Base-by-base conservation (phyloP, 2,113 vertebrate species). In the Arizona elegans region DNA sequence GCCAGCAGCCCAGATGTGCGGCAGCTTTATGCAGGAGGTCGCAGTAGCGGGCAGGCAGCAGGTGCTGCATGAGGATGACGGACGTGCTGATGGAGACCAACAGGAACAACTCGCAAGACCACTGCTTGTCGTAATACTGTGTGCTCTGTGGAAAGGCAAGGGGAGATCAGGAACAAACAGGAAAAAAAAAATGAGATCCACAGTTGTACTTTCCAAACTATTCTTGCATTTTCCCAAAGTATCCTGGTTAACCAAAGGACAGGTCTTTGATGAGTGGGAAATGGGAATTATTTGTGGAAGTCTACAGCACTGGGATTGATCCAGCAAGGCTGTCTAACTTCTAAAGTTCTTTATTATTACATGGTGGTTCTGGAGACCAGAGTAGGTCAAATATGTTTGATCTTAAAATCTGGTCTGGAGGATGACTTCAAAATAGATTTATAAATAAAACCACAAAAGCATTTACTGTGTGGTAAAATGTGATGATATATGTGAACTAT, bases 51-150 rank as follows among this genome's bases (percentile, higher is more conserved):
- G 99, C 98, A 0, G 99, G 99, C 17, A 99, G 92, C 91, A 99
- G 97, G 96, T 99, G 98, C 93, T 99, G 98, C 98, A 99, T 99
- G 91, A 99, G 98, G 97, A 99, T 99, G 95, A 99, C 98, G 0
- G 98, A 99, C 0, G 99, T 99, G 95, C 99, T 99, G 96, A 99
- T 97, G 59, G 98, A 99, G 5, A 99, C 99, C 95, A 99, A 97
- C 47, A 99, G 98, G 98, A 99, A 99, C 75, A 99, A 99, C 96
- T 99, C 99, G 7, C 99, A 99, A 0, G 99, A 99, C 99, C 99
- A 99, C 21, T 99, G 98, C 90, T 99, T 99, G 97, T 99, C 99
- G 56, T 99, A 99, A 93, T 99, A 99, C 97, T 99, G 99, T 0
- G 99, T 99, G 95, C 98, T 99, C 99, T 99, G 96, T 0, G 89